Percentiles rank a stretch among this genome's conserved stretches.
Conservation (phyloP, 1,140 invertebrate genomes). For the Leptopilina boulardi region DNA sequence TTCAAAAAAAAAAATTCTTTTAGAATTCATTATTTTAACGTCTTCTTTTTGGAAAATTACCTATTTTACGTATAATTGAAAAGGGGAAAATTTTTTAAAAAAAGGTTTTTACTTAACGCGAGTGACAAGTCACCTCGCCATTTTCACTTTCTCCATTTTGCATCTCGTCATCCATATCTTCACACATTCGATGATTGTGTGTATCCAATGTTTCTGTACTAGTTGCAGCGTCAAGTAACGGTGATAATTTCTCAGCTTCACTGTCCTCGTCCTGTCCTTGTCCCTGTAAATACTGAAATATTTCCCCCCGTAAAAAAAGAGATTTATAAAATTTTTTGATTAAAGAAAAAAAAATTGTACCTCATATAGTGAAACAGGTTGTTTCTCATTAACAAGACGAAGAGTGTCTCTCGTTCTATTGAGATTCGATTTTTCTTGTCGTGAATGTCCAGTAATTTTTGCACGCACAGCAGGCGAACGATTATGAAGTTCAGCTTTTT, state of each 20-base stretch:
- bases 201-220: slow-evolving; percentile 71
- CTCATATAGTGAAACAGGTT: slow-evolving; percentile 73
- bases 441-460: slow-evolving; percentile 69
- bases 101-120: slow-evolving; percentile 59
- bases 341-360: slow-evolving; percentile 59
- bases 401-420: slow-evolving; percentile 74
- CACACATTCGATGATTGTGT: slow-evolving; percentile 65
- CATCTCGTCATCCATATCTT: slow-evolving; percentile 70
- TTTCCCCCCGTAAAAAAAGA: slow-evolving; percentile 42
- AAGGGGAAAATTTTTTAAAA: neutral
- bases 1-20: too few species aligned
- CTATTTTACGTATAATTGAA: neutral
- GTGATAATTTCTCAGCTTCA: slow-evolving; percentile 87
- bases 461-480: slow-evolving; percentile 67
- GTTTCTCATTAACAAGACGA: slow-evolving; percentile 78
- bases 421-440: slow-evolving; percentile 67
- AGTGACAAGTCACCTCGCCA: slow-evolving; percentile 65
- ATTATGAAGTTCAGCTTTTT: slow-evolving; percentile 69
- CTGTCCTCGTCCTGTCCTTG: slow-evolving; percentile 84
- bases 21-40: too few species aligned
- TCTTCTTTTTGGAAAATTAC: neutral
- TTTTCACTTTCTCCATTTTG: slow-evolving; percentile 67
- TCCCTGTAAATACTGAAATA: slow-evolving; percentile 53
- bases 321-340: neutral
- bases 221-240: slow-evolving; percentile 79